Evolutionary conservation across 2,888 invertebrate species (phyloP), one percentile per base, ranked within the genome.

Genomic region (Villa cingulata): DNA sequence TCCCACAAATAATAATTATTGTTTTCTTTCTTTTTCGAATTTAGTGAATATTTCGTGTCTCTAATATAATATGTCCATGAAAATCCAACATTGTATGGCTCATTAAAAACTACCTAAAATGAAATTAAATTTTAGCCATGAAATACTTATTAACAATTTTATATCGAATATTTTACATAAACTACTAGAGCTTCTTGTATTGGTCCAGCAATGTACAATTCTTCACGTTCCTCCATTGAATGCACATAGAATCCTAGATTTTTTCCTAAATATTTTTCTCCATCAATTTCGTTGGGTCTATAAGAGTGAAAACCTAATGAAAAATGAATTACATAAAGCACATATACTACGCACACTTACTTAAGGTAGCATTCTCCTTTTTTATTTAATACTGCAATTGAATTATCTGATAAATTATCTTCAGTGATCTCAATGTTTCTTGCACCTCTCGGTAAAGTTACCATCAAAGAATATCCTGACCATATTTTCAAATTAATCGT

Each of bases 361-460:
- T 75, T 75, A 58, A 81, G 67, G 59, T 71, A 76, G 60, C 74
- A 68, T 37, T 69, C 63, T 41, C 66, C 66, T 46, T 69, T 66
- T 6, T 66, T 64, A 57, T 72, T 63, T 51, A 72, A 72, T 40
- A 81, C 69, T 1, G 79, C 79, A 49, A 80, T 71, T 38, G 72
- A 75, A 61, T 80, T 81, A 37, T 63, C 63, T 1, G 74, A 71
- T 6, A 72, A 70, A 4, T 60, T 66, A 37, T 72, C 59, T 59
- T 81, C 81, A 58, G 77, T 75, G 23, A 81, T 69, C 32, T 72
- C 63, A 34, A 81, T 72, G 57, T 78, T 80, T 41, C 77, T 64
- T 12, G 76, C 75, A 7, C 76, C 77, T 43, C 66, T 63, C 5
- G 80, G 80, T 43, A 82, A 74, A 2, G 72, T 70, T 14, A 72